These are phyloP conservation scores for Cerastis leucographa DNA, from an alignment of 2,888 invertebrate species.

Conservation along the genomic window DNA sequence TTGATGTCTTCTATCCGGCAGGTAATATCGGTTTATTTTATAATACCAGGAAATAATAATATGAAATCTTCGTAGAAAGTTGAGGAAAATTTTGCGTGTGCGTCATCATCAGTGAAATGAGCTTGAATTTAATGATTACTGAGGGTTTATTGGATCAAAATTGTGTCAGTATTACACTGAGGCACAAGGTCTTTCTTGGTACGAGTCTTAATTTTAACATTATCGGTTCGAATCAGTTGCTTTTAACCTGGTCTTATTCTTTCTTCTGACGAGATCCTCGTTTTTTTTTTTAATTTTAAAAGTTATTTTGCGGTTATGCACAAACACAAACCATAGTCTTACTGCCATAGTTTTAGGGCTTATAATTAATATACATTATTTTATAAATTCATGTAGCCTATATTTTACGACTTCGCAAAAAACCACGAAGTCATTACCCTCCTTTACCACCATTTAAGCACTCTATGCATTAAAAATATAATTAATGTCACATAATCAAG, in stretches of 20 bases:
- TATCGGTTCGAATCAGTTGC: not conserved
- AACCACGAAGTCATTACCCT: constrained; percentile 32
- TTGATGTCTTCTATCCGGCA: not conserved
- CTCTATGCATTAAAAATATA: constrained; percentile 9
- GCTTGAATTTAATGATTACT: constrained; percentile 6
- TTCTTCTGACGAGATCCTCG: not conserved
- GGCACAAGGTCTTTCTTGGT: not conserved
- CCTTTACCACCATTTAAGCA: constrained; percentile 19
- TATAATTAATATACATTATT: not conserved
- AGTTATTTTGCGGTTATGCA: not conserved
- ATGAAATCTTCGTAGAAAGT: constrained; percentile 37
- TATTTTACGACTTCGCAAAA: not conserved
- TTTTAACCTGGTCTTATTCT: not conserved
- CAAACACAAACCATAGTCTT: not conserved
- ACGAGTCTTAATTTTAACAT: not conserved
- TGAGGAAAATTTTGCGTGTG: constrained; percentile 26
- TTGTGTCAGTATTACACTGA: constrained; percentile 41
- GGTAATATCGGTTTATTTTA: not conserved
- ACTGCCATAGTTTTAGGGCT: not conserved
- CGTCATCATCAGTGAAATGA: constrained; percentile 28
- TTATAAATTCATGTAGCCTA: not conserved
- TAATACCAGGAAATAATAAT: constrained; percentile 8
- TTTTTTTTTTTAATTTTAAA: not conserved
- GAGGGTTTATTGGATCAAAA: constrained; percentile 14
- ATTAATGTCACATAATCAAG: constrained; percentile 37